These are phyloP conservation scores for Phoxinus dragarum DNA, from an alignment of 2,797 vertebrate genomes.

Conservation along the genomic window DNA sequence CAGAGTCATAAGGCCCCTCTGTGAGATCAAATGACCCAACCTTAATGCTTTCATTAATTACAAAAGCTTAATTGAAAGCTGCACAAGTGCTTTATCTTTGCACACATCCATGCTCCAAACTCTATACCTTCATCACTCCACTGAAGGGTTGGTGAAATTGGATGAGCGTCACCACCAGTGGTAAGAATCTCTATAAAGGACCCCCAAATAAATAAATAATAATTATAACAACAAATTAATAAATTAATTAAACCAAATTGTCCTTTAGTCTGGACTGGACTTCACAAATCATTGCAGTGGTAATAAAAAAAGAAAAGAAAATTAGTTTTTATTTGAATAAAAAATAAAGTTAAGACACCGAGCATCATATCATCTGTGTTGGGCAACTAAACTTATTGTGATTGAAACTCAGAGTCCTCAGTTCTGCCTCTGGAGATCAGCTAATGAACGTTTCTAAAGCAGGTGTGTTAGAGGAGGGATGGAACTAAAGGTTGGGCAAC, in stretches of 20 bases:
- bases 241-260: background rate
- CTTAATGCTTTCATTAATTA: constrained; percentile 23
- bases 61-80: constrained; percentile 2
- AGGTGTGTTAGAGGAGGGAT: background rate
- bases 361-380: background rate
- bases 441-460: background rate
- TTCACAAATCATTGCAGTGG: background rate
- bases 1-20: constrained; percentile 38
- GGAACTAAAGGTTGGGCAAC: background rate
- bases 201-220: background rate
- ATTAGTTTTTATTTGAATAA: background rate
- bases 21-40: constrained; percentile 42
- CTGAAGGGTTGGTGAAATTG: constrained; percentile 33
- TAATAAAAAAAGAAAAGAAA: background rate
- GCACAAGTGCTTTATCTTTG: constrained; percentile 6
- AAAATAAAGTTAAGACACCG: background rate
- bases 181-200: constrained; percentile 55
- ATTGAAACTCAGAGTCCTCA: background rate
- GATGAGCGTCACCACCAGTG: constrained; percentile 27
- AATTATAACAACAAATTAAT: background rate
- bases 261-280: background rate
- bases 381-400: background rate
- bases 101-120: constrained; percentile 47
- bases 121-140: constrained; percentile 58
- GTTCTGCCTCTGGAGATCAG: background rate